phyloP scores from a whole-genome alignment of 2,113 vertebrate genomes.

The Anguilla rostrata region DNA sequence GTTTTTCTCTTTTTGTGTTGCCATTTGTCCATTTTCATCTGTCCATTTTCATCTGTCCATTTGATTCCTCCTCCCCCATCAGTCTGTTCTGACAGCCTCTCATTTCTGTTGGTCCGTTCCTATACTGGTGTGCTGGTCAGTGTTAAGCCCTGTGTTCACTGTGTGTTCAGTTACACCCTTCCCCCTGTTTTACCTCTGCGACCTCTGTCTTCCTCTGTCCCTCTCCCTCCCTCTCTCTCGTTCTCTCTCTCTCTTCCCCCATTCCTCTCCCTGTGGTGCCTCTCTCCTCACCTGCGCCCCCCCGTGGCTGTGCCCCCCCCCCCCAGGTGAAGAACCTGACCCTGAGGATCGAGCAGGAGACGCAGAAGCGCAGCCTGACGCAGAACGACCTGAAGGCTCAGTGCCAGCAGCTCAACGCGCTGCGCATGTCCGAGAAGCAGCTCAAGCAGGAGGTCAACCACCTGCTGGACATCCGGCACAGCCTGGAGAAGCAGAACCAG shows the following conservation, averaged over 20 bases:
- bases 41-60: neutral
- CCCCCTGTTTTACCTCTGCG: neutral
- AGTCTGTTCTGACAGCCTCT: neutral
- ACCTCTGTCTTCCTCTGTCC: neutral
- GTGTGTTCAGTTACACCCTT: no score
- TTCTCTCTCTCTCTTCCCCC: neutral
- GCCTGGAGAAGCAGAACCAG: constrained; percentile 92
- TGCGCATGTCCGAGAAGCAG: constrained; percentile 93
- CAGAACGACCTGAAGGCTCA: constrained; percentile 96
- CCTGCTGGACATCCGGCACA: constrained; percentile 90
- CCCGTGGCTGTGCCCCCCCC: neutral
- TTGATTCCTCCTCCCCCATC: neutral
- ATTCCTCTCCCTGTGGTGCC: neutral
- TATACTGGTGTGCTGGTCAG: neutral
- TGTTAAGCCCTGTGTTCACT: neutral
- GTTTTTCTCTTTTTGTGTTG: neutral
- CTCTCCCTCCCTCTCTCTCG: no score
- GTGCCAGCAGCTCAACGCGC: constrained; percentile 86
- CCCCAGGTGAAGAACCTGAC: constrained; percentile 90
- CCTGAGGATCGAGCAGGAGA: constrained; percentile 95
- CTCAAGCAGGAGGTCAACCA: constrained; percentile 96
- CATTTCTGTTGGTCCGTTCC: neutral
- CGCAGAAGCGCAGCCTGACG: constrained; percentile 90
- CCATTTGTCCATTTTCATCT: neutral
- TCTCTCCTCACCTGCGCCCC: neutral